Evolutionary conservation across 2,113 vertebrate genomes (phyloP), one percentile per base, ranked within the genome.

Genomic region (Lasiurus borealis): DNA sequence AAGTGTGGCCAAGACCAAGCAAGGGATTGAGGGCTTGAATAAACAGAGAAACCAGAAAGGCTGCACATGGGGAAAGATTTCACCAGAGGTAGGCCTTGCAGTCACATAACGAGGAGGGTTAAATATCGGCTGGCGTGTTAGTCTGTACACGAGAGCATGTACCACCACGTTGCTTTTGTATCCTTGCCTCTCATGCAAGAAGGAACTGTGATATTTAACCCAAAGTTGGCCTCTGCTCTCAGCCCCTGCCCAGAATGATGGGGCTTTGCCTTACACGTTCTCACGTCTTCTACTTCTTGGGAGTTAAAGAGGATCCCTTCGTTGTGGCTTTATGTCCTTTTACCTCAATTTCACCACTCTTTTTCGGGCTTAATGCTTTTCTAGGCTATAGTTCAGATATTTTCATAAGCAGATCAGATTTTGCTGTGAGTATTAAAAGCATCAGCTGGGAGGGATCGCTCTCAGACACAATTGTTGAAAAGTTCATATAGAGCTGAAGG

Each of bases 401-500:
- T 93, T 76, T 93, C 66, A 85, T 90, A 94, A 97, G 97, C 94
- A 90, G 94, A 78, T 95, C 91, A 69, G 78, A 73, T 91, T 68
- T 40, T 84, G 76, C 75, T 93, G 48, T 48, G 95, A 84, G 87
- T 82, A 91, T 95, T 87, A 68, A 84, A 64, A 95, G 76, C 66
- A 66, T 73, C 73, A 64, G 76, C 92, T 72, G 93, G 66, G 91
- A 87, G 66, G 95, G 95, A 94, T 29, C 72, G 12, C 59, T 96
- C 85, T 90, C 91, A 36, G 87, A 40, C 85, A 88, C 40, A 71
- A 75, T 82, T 93, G 69, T 48, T 87, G 84, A 86, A 97, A 97
- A 77, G 85, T 82, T 91, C 69, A 36, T 6, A 52, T 10, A 88
- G 52, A 82, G 73, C 50, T 6, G 27, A 88, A 3, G 64, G 85